Evolutionary conservation across 64 coral and sea anemone species (phyloP), one percentile per base, ranked within the genome.

Genomic region (Platygyra sinensis): DNA sequence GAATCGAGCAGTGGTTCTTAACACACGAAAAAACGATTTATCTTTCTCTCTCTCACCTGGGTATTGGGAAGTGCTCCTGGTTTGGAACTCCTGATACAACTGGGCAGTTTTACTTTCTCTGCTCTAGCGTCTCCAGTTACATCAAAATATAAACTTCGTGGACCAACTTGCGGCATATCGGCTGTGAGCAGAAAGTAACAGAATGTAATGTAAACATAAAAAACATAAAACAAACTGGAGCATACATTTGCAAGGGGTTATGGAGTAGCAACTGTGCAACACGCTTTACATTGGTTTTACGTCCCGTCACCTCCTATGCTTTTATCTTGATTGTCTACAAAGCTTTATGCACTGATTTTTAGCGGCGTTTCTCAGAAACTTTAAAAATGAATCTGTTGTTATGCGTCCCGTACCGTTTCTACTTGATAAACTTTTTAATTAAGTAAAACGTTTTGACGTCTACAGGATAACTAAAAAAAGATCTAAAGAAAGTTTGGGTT

Each of bases 21-120:
- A 46, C 42, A 46, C 42, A 46, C 5, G 42, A 46, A 46, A 94
- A 46, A 46, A 46, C 42, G 42, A 6, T 46, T 46, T 46, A 8
- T 46, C 42, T 46, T 46, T 46, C 42, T 46, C 42, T 46, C 42
- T 46, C 42, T 46, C 38, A 5, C 42, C 42, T 46, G 42, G 27
- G 88, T 91, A 65, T 99, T 99, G 3, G 94, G 94, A 64, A 99
- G 82, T 14, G 97, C 91, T 12, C 97, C 97, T 4, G 97, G 97
- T 64, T 96, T 99, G 25, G 80, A 83, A 42, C 97, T 89, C 6
- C 88, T 79, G 61, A 99, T 95, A 16, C 88, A 90, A 13, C 77
- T 89, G 16, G 97, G 97, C 24, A 99, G 64, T 74, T 88, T 93
- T 27, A 99, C 91, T 80, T 71, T 87, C 31, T 82, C 86, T 51